These are phyloP conservation scores for Archivesica marissinica DNA, from an alignment of 1,140 invertebrate genomes.

Conservation along the genomic window DNA sequence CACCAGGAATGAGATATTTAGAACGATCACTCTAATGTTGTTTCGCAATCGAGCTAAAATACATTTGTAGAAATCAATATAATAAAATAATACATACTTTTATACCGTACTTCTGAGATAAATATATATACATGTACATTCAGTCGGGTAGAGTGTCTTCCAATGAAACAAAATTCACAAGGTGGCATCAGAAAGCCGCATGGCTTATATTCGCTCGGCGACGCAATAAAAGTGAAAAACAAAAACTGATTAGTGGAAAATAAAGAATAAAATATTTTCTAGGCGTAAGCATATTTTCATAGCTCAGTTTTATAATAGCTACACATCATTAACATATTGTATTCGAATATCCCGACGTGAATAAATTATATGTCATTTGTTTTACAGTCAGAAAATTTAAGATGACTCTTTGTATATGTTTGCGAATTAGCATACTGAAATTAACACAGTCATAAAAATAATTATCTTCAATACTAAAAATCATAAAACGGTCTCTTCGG, in stretches of 20 bases:
- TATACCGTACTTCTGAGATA: no score
- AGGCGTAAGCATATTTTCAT: slow-evolving; percentile 10
- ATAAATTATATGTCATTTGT: slow-evolving; percentile 33
- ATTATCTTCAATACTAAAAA: slow-evolving; percentile 25
- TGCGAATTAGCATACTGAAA: slow-evolving; percentile 41
- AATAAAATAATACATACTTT: no score
- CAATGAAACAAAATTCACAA: no score
- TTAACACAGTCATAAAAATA: slow-evolving; percentile 44
- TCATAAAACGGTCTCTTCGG: slow-evolving; percentile 3
- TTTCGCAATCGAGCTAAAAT: no score
- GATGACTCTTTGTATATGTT: neutral
- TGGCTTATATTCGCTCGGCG: no score
- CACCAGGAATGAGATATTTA: no score
- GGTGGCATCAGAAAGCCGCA: no score
- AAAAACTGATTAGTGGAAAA: neutral
- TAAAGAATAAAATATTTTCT: neutral
- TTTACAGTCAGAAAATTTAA: neutral
- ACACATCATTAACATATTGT: slow-evolving; percentile 12
- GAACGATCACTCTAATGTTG: no score
- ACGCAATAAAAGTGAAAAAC: slow-evolving; percentile 8
- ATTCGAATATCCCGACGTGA: slow-evolving; percentile 4
- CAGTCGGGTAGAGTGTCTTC: no score
- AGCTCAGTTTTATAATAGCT: neutral
- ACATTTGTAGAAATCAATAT: no score
- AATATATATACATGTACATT: no score